Conservation (phyloP, 1,140 invertebrate species). For the Euglossa dilemma region DNA sequence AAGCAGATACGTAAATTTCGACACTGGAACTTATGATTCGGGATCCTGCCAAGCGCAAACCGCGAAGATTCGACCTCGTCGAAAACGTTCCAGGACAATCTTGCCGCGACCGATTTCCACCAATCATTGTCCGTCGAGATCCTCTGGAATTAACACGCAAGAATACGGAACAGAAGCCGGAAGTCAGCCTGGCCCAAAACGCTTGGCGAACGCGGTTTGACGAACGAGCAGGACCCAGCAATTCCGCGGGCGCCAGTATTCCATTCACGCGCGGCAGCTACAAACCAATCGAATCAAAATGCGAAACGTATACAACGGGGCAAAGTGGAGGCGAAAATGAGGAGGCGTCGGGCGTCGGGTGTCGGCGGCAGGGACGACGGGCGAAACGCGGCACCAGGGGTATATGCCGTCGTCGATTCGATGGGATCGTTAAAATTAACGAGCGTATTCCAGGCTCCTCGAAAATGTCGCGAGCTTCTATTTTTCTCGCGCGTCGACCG, state of each 20-base stretch:
- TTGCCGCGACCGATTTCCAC: too few relatives aligned
- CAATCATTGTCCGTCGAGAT: too few relatives aligned
- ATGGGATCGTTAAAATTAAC: conserved; percentile 68
- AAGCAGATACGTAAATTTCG: too few relatives aligned
- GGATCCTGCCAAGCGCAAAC: too few relatives aligned
- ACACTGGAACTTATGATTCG: too few relatives aligned
- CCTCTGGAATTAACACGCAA: too few relatives aligned
- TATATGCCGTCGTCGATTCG: conserved; percentile 47
- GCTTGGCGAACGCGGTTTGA: conserved; percentile 2
- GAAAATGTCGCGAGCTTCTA: conserved; percentile 60
- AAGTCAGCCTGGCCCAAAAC: neutral
- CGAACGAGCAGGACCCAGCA: neutral
- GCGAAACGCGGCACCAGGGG: neutral
- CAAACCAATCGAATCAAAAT: conserved; percentile 50
- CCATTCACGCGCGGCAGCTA: conserved; percentile 41
- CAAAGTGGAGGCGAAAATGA: conserved; percentile 59
- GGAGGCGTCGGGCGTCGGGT: conserved; percentile 35
- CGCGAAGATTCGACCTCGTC: too few relatives aligned
- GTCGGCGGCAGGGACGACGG: neutral
- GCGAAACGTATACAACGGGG: conserved; percentile 48
- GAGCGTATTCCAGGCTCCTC: conserved; percentile 56
- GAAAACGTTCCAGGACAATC: too few relatives aligned
- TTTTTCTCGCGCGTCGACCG: conserved; percentile 55
- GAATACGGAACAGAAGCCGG: too few relatives aligned
- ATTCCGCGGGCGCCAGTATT: neutral